Evolutionary conservation across 2,888 invertebrate genomes (phyloP).

Genomic region (Nineta flava): DNA sequence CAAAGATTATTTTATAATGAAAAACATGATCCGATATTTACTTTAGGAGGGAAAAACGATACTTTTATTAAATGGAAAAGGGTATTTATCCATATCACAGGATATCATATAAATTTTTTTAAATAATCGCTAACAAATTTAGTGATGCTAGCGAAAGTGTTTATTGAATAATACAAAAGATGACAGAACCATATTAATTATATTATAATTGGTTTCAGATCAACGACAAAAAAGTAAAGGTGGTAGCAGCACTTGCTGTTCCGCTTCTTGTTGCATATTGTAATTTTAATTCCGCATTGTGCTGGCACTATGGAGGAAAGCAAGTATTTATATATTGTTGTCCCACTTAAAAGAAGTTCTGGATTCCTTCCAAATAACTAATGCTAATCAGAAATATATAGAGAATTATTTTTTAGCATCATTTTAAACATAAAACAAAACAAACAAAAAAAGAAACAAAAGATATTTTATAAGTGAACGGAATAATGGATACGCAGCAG

Average conservation of each 20-base stretch:
- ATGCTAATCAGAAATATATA: background rate
- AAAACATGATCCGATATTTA: too few relatives aligned
- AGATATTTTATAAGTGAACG: background rate
- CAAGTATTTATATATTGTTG: conserved; percentile 1
- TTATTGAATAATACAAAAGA: too few relatives aligned
- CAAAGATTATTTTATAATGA: too few relatives aligned
- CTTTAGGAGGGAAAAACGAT: too few relatives aligned
- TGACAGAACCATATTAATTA: too few relatives aligned
- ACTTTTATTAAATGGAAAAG: too few relatives aligned
- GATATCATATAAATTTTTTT: too few relatives aligned
- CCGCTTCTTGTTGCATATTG: conserved; percentile 85
- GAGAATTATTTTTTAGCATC: background rate
- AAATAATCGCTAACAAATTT: too few relatives aligned
- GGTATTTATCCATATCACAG: too few relatives aligned
- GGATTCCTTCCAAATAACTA: background rate
- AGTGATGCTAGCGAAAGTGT: too few relatives aligned
- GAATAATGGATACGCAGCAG: background rate
- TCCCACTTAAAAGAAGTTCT: background rate
- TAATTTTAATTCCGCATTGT: conserved; percentile 32
- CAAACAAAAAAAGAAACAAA: background rate
- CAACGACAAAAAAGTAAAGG: conserved; percentile 93
- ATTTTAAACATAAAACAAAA: background rate
- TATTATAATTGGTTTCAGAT: conserved; percentile 43
- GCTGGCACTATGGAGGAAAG: conserved; percentile 7
- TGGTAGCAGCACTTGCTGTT: conserved; percentile 88